These are phyloP conservation scores for Hipposideros armiger DNA, from an alignment of 2,113 vertebrate genomes.

Conservation along the genomic window DNA sequence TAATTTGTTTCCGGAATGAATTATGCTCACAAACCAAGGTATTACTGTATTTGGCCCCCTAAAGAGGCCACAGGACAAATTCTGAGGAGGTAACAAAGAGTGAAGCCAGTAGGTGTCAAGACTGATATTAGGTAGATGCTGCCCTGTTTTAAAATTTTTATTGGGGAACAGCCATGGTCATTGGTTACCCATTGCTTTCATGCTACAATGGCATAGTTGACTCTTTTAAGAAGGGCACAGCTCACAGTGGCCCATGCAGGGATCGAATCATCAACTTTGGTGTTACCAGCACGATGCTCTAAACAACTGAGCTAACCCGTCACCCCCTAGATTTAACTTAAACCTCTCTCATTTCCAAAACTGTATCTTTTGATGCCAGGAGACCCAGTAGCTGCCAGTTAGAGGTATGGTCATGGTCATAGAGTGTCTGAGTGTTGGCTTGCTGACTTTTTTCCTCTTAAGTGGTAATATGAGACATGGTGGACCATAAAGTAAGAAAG, in stretches of 20 bases:
- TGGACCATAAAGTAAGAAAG: constrained; percentile 18
- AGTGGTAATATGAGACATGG: neutral
- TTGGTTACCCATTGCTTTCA: too few relatives aligned
- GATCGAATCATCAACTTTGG: too few relatives aligned
- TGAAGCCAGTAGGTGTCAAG: neutral
- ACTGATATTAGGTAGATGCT: neutral
- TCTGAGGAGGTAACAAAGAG: neutral
- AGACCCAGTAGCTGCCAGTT: neutral
- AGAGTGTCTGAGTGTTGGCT: neutral
- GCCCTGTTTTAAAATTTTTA: too few relatives aligned
- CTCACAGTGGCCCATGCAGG: too few relatives aligned
- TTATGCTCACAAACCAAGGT: too few relatives aligned
- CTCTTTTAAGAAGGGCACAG: too few relatives aligned
- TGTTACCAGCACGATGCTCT: too few relatives aligned
- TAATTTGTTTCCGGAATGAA: too few relatives aligned
- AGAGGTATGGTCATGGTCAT: neutral
- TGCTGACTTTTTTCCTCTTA: neutral
- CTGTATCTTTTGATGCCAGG: constrained; percentile 31
- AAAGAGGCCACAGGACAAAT: neutral
- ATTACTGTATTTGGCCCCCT: neutral
- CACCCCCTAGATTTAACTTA: neutral
- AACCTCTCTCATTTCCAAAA: neutral
- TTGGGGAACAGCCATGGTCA: too few relatives aligned
- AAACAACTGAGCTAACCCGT: too few relatives aligned
- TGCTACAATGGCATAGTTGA: too few relatives aligned